phyloP scores from a whole-genome alignment of 2,888 invertebrate species.

The Eupithecia subfuscata region DNA sequence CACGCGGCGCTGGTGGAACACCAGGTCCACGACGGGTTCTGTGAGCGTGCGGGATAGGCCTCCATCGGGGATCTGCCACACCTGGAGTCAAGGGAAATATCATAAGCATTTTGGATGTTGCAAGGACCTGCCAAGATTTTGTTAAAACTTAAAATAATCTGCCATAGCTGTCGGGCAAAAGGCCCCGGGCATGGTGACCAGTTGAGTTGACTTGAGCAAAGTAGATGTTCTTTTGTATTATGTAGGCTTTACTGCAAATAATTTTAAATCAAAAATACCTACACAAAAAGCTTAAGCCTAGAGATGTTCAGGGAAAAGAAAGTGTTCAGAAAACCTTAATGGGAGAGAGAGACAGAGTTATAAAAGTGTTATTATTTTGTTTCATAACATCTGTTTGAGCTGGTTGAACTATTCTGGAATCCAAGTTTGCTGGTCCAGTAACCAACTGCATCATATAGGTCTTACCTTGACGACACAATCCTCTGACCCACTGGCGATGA shows the following conservation, averaged over 20 bases:
- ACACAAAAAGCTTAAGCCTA: background rate
- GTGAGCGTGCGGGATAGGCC: conserved; percentile 95
- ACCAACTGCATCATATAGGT: background rate
- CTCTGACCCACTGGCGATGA: conserved; percentile 98
- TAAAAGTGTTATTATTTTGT: background rate
- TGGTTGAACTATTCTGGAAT: too few species aligned
- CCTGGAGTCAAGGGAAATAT: conserved; percentile 60
- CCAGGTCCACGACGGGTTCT: conserved; percentile 96
- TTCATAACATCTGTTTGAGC: too few species aligned
- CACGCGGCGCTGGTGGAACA: conserved; percentile 96
- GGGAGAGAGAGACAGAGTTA: too few species aligned
- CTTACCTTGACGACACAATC: conserved; percentile 95
- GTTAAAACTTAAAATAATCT: background rate
- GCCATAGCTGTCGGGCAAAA: background rate
- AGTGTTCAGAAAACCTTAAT: too few species aligned
- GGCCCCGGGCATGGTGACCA: background rate
- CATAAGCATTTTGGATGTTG: too few species aligned
- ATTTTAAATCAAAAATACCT: background rate
- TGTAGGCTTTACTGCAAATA: too few species aligned
- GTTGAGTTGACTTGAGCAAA: background rate
- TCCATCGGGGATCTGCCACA: conserved; percentile 98
- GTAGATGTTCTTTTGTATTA: background rate
- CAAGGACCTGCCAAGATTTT: too few species aligned
- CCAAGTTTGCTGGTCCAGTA: background rate
- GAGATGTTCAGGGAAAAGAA: background rate